Evolutionary conservation across 2,888 invertebrate species (phyloP).

Genomic region (Mimumesa dahlbomi): DNA sequence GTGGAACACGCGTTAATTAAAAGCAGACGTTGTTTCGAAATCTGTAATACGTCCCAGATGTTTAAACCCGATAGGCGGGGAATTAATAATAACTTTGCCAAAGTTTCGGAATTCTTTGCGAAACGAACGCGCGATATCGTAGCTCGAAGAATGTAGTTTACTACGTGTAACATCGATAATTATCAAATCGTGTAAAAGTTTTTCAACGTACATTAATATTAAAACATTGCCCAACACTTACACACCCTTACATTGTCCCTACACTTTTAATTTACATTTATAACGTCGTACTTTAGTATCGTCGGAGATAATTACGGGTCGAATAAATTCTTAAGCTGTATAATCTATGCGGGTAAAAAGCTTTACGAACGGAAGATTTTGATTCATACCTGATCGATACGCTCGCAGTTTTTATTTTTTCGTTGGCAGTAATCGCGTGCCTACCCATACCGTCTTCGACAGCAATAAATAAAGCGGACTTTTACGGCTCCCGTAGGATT

Average conservation of each 20-base stretch:
- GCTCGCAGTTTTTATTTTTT: not conserved
- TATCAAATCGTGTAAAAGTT: slow-evolving; percentile 52
- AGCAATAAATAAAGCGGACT: slow-evolving; percentile 64
- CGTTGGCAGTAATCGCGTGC: not conserved
- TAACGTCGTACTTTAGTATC: no score
- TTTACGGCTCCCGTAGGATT: slow-evolving; percentile 58
- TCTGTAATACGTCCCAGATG: slow-evolving; percentile 58
- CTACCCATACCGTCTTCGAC: slow-evolving; percentile 23
- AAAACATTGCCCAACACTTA: no score
- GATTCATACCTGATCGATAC: slow-evolving; percentile 10
- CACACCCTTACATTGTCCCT: no score
- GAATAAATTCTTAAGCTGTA: not conserved
- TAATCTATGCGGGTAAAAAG: not conserved
- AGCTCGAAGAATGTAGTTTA: slow-evolving; percentile 20
- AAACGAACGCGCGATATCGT: slow-evolving; percentile 35
- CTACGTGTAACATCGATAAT: slow-evolving; percentile 57
- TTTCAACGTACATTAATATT: no score
- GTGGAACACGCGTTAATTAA: slow-evolving; percentile 58
- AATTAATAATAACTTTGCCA: slow-evolving; percentile 68
- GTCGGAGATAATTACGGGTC: no score
- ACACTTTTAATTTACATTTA: not conserved
- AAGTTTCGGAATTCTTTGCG: slow-evolving; percentile 55
- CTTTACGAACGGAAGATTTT: not conserved
- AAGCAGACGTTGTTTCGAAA: slow-evolving; percentile 55
- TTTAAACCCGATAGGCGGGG: slow-evolving; percentile 51